Percentiles rank a stretch among this genome's conserved stretches.
Evolutionary conservation across 2,113 vertebrate genomes (phyloP).

Genomic region (Bujurquina vittata): DNA sequence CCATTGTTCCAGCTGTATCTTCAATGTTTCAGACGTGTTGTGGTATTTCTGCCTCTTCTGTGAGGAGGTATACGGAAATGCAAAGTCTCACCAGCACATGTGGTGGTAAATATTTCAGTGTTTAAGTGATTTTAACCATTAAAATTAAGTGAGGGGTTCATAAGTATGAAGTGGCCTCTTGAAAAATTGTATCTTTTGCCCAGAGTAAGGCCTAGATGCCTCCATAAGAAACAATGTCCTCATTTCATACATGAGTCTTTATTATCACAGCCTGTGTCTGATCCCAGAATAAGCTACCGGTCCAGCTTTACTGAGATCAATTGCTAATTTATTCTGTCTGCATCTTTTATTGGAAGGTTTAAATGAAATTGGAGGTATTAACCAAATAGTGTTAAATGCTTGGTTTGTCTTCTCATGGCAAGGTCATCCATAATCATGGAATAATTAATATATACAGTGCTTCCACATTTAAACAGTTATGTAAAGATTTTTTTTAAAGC

Average conservation of each 20-base stretch:
- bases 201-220: not conserved
- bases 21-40: slow-evolving; percentile 52
- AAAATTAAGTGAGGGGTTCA: not conserved
- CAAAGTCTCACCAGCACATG: slow-evolving; percentile 35
- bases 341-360: not conserved
- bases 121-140: not conserved
- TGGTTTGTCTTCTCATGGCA: not conserved
- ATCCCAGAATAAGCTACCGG: not conserved
- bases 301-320: not conserved
- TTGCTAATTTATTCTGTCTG: not conserved
- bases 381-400: not conserved
- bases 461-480: not conserved
- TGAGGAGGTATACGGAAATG: slow-evolving; percentile 23
- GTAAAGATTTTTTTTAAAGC: not conserved
- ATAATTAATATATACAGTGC: not conserved
- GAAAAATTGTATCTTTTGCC: not conserved
- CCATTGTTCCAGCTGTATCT: slow-evolving; percentile 54
- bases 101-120: slow-evolving; percentile 45
- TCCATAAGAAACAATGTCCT: not conserved
- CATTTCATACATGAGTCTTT: not conserved
- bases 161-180: not conserved
- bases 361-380: not conserved
- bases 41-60: slow-evolving; percentile 1
- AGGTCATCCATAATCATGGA: not conserved
- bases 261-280: not conserved